Base-by-base conservation (phyloP, 2,888 invertebrate genomes). In the Mythimna vitellina region DNA sequence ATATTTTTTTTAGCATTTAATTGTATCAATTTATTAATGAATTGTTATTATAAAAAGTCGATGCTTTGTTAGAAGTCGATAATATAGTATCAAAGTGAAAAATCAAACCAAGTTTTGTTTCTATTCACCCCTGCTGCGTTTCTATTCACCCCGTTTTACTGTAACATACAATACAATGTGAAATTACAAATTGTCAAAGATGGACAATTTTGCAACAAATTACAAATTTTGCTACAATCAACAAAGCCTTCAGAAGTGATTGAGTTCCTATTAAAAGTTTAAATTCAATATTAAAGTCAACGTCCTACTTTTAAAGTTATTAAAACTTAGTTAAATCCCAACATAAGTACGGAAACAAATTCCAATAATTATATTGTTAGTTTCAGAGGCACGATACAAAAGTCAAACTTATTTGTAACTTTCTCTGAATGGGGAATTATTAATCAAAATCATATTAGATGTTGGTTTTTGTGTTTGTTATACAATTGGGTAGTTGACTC, bases 301-400 rank as follows among this genome's bases (percentile, higher is more conserved):
- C 49, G 57, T 29, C 10, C 4, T n/a, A 38, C 35, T 63, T 58
- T 70, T 22, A 12, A 75, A 75, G 46, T 75, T 63, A 53, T 70
- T 53, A 65, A 22, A 70, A 70, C 46, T 53, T 35, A 22, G 46
- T 70, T 63, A 17, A 58, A 70, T 58, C 58, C 57, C 20, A 25
- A 63, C 42, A 35, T 70, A 63, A 32, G 51, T 70, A 46, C 57
- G 14, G 78, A 35, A 63, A 78, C 35, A 22, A 46, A n/a, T 53
- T 53, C 8, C 35, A 58, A 7, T 58, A 78, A 53, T 78, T 70
- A 53, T 46, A 70, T 73, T 57, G 57, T 75, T 66, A 32, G 32
- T 62, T 62, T 25, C 49, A 32, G 29, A 61, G 32, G 3, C 17
- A 56, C 69, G 42, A 38, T 17, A 62, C 57, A 78, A 78, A 63